Percentiles rank a stretch among this genome's conserved stretches.
Evolutionary conservation across 2,113 vertebrate genomes (phyloP).

Genomic region (Panthera uncia): DNA sequence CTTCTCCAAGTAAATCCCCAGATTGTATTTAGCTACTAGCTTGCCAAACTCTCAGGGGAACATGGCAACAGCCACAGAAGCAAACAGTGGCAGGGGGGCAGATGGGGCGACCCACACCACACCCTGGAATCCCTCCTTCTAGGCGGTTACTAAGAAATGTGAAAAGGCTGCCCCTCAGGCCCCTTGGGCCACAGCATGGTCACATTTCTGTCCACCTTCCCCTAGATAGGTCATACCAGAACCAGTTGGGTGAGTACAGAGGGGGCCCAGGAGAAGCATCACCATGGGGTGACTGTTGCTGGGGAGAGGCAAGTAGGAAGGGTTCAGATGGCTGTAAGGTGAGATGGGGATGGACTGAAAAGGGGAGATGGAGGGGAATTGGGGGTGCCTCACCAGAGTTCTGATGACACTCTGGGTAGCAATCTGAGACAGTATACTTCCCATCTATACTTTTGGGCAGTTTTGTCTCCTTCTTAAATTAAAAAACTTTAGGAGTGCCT

Average conservation of each 20-base stretch:
- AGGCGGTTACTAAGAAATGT: not conserved
- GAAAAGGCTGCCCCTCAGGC: not conserved
- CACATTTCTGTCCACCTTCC: not conserved
- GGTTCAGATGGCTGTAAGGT: not conserved
- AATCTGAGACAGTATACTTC: not conserved
- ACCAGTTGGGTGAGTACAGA: not conserved
- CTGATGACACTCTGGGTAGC: not conserved
- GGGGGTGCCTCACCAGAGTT: not conserved
- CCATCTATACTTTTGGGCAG: not conserved
- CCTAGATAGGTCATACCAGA: not conserved
- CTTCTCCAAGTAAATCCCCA: not conserved
- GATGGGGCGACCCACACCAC: not conserved
- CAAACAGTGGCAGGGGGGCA: not conserved
- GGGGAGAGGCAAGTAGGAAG: not conserved
- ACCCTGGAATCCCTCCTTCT: not conserved
- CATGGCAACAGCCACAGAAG: slow-evolving; percentile 33
- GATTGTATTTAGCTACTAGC: not conserved
- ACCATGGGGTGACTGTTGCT: not conserved
- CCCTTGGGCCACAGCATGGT: not conserved
- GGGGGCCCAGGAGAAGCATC: not conserved
- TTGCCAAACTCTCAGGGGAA: slow-evolving; percentile 30
- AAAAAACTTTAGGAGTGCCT: not conserved
- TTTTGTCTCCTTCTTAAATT: not conserved
- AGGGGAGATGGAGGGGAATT: not conserved
- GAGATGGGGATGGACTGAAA: not conserved